Base-by-base conservation (phyloP, 1,140 invertebrate genomes). In the Philaenus spumarius region DNA sequence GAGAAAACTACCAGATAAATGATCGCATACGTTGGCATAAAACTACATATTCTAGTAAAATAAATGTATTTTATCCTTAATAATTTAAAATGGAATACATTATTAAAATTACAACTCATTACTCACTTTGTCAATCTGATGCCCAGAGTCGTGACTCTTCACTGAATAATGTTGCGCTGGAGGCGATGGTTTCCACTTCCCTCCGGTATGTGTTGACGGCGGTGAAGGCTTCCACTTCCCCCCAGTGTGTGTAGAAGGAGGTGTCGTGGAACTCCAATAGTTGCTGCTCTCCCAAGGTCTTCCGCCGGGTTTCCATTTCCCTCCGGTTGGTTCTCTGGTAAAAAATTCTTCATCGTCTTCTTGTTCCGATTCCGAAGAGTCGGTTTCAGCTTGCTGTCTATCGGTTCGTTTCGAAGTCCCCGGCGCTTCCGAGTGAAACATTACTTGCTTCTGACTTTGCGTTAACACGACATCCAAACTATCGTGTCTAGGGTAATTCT, bases 181-280 rank as follows among this genome's bases (percentile, higher is more conserved):
- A 24, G 71, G 67, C 5, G 69, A 55, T 3, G 84, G 83, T 66
- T 83, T 83, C 84, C 85, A 86, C 66, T 86, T 85, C 1, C 77
- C 80, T 9, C 78, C 81, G n/a, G 46, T 56, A 1, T 54, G 43
- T 3, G 55, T 52, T 26, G 58, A 26, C n/a, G 58, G 46, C 24
- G 71, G 68, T 5, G 68, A 55, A 7, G 84, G 83, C 66, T 83
- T 83, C 84, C 85, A 86, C 66, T 86, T 85, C 1, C 77, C 80
- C 7, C 78, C 81, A 15, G 77, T 82, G 55, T 80, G 75, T 43
- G 68, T 70, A 1, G 64, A 66, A 11, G 75, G 75, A 11, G 76
- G 76, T 60, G 70, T 69, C n/a, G n/a, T n/a, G 40, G 71, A 19
- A 50, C 52, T 55, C 56, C 47, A 58, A 14, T 9, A 23, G 39